Evolutionary conservation across 2,113 vertebrate species (phyloP).

Genomic region (Saimiri boliviensis): DNA sequence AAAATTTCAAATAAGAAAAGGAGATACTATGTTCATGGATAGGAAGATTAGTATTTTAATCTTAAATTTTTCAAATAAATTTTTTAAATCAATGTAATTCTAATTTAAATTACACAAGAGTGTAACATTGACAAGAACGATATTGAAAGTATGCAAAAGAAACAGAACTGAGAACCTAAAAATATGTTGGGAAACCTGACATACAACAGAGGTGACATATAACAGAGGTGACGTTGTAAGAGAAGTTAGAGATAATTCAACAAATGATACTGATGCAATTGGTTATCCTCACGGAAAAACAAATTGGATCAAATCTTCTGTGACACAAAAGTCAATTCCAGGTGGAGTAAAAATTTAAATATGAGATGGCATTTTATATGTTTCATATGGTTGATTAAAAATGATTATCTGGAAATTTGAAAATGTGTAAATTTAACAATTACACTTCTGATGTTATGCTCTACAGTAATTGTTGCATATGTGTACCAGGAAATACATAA

Average conservation of each 20-base stretch:
- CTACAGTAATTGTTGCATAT: background rate
- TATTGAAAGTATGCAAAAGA: background rate
- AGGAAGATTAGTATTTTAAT: background rate
- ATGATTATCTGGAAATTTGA: background rate
- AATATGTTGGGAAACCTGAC: background rate
- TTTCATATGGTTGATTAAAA: background rate
- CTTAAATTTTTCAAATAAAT: background rate
- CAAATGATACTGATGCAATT: background rate
- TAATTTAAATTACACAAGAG: background rate
- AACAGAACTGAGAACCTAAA: background rate
- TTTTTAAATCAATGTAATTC: background rate
- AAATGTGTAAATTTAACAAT: background rate
- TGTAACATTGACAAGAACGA: background rate
- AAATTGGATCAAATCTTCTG: background rate
- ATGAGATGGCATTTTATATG: background rate
- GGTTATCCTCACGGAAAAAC: background rate
- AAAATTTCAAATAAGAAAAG: background rate
- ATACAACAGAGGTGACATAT: background rate
- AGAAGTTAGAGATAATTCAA: background rate
- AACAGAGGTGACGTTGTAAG: background rate
- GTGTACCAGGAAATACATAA: background rate
- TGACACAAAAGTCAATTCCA: background rate
- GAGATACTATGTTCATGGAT: background rate
- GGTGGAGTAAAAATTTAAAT: background rate
- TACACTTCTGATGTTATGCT: background rate